phyloP scores from a whole-genome alignment of 2,113 vertebrate species.

The Lophochroa leadbeateri region DNA sequence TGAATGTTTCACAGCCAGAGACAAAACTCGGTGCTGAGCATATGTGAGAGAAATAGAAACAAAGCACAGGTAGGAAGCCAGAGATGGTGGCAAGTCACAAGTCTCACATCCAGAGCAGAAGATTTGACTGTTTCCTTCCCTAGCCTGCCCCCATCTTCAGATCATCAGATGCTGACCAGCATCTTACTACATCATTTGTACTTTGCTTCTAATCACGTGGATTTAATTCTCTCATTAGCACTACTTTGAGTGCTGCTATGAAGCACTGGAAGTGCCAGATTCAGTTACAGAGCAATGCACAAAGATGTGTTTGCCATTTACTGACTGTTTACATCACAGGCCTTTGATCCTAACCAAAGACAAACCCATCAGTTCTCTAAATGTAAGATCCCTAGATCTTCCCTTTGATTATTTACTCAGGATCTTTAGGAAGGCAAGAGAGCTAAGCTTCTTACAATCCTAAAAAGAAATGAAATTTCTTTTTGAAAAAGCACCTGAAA shows the following conservation, averaged over 20 bases:
- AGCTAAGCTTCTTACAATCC: neutral
- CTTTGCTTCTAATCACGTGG: constrained; percentile 1
- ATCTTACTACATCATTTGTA: neutral
- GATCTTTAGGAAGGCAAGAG: neutral
- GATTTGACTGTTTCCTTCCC: neutral
- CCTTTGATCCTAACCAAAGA: neutral
- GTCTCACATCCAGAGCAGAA: neutral
- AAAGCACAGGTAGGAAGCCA: neutral
- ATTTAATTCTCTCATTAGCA: constrained; percentile 21
- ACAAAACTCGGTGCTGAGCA: neutral
- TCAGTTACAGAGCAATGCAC: neutral
- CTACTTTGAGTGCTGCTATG: neutral
- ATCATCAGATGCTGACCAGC: neutral
- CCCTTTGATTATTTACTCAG: neutral
- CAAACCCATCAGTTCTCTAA: neutral
- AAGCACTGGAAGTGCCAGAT: neutral
- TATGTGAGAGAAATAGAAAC: neutral
- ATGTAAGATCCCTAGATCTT: neutral
- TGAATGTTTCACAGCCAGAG: neutral
- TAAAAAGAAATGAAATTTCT: too few species aligned
- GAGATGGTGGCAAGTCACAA: neutral
- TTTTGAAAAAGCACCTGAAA: too few species aligned
- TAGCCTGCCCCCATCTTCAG: neutral
- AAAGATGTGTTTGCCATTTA: neutral
- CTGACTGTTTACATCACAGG: neutral